Base-by-base conservation (phyloP, 2,797 vertebrate species). In the Pseudomugil gertrudae region DNA sequence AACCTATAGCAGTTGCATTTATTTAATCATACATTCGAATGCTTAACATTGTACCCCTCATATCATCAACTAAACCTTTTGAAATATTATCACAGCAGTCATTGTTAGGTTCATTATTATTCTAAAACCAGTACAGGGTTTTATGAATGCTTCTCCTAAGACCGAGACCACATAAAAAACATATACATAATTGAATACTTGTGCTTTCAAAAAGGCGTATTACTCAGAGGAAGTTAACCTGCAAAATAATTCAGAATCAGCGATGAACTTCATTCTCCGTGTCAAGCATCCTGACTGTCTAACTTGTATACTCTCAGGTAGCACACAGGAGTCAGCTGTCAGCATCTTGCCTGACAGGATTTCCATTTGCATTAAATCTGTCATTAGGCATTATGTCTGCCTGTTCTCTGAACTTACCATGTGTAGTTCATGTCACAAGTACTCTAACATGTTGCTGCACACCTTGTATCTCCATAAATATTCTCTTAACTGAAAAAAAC, bases 221-320 rank as follows among this genome's bases (percentile, higher is more conserved):
- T 23, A 65, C 35, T n/a, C 57, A 14, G 1, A 51, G 21, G 48
- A 53, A 53, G 58, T 35, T 45, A 52, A 33, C 0, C 4, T 55
- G 38, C 23, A 36, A 33, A 4, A 43, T 55, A n/a, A 70, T 61
- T 70, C 59, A 56, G 33, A 65, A 35, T 40, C 35, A 70, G 21
- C 57, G n/a, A 36, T 23, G 9, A 70, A 40, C 23, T 61, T 45
- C 9, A 33, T 50, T 59, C 19, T 23, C 26, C 1, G 0, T 57
- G 38, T 35, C 55, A 43, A 40, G 23, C 23, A 51, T 14, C 50
- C 4, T 11, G 19, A 58, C 11, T 36, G 24, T 45, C 19, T 35
- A 61, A 43, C 47, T 29, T 53, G 8, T 40, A 57, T 0, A 3
- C 14, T 48, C 35, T 30, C 5, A 23, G 26, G 11, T n/a, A 35